Base-by-base conservation (phyloP, 1,140 invertebrate species). In the Drosophila pachea region DNA sequence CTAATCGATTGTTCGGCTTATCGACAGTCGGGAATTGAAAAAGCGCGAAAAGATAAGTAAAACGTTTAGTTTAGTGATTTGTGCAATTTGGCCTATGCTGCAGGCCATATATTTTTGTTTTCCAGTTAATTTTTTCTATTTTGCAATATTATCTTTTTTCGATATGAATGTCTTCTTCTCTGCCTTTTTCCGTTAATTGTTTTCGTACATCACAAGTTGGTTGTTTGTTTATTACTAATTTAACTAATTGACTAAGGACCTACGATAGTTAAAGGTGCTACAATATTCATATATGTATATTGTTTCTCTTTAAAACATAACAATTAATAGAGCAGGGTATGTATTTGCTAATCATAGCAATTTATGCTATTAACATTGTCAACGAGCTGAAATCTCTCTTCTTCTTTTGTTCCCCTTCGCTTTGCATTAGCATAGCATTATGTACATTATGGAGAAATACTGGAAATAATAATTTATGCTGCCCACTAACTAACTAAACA, bases 381-480 rank as follows among this genome's bases (percentile, higher is more conserved):
- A 56, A 60, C 66, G 68, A 55, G 38, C 32, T 43, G 12, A 2
- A 14, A 7, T 43, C 14, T 7, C 6, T 54, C 61, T 35, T 36
- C 56, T 53, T 56, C 56, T 63, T 55, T 16, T 65, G 4, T 33
- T 65, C 50, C 67, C 45, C 58, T 61, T 50, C 54, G 40, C 59
- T 64, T 65, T 52, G 11, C 12, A 67, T 54, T 32, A 22, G 22
- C 22, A 22, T 22, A 22, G 22, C 54, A 67, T 74, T 75, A 75
- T 75, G 73, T 75, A 75, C 70, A 78, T 73, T 69, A 73, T 63
- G 63, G 75, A 74, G 82, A 68, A 83, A 83, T 83, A 83, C 79
- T 83, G 79, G 62, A 79, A 84, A 79, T 74, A 79, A 83, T 84
- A 84, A 84, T 84, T 83, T 83, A 83, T 63, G 76, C 78, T 73